These are phyloP conservation scores for Felis chaus DNA, from an alignment of 2,113 vertebrate genomes.

Conservation along the genomic window DNA sequence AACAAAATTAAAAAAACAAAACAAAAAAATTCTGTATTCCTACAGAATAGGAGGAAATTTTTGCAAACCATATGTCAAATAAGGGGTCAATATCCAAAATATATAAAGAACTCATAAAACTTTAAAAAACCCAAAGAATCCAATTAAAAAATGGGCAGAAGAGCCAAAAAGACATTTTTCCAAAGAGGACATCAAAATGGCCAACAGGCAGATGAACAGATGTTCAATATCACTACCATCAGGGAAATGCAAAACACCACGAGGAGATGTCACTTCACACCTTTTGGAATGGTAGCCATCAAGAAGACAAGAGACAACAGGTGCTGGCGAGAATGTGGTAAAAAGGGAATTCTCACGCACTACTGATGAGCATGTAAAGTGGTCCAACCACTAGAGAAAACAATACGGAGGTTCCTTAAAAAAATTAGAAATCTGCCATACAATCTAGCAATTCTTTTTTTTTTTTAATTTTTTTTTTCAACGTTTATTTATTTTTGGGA, in stretches of 20 bases:
- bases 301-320: not conserved
- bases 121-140: not conserved
- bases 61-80: not conserved
- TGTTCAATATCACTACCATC: not conserved
- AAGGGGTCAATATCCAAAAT: not conserved
- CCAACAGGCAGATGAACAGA: not conserved
- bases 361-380: not conserved
- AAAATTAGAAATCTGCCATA: not conserved
- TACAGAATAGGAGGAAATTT: not conserved
- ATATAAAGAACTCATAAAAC: not conserved
- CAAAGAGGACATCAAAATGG: not conserved
- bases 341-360: not conserved
- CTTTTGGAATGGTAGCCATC: not conserved
- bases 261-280: not conserved
- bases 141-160: not conserved
- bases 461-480: too few species aligned
- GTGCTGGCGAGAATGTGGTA: not conserved
- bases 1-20: too few species aligned
- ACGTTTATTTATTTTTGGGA: too few species aligned
- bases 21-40: too few species aligned
- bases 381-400: not conserved
- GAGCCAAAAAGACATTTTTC: not conserved
- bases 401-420: not conserved
- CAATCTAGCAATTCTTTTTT: not conserved
- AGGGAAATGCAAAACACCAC: not conserved